A percentile compares a stretch with the other conserved stretches of the same genome.
Evolutionary conservation across 2,113 vertebrate genomes (phyloP).

Genomic region (Suricata suricatta): DNA sequence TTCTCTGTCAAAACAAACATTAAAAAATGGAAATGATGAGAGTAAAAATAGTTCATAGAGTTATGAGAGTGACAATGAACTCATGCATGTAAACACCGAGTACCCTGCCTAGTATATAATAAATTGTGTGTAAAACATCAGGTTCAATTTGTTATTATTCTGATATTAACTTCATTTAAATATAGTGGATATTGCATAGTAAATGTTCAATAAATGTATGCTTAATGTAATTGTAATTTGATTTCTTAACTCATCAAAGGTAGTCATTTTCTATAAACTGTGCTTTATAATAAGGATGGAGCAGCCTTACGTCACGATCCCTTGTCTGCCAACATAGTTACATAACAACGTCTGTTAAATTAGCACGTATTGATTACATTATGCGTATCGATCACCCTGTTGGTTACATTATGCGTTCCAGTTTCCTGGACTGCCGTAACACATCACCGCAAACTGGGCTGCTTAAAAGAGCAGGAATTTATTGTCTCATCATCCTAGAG

Average conservation of each 20-base stretch:
- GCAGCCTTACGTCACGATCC: not conserved
- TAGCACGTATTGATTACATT: not conserved
- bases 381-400: not conserved
- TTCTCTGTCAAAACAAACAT: no score
- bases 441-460: not conserved
- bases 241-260: not conserved
- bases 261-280: not conserved
- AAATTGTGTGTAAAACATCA: not conserved
- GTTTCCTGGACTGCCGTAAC: not conserved
- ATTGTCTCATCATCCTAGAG: not conserved
- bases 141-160: not conserved
- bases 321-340: not conserved
- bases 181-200: not conserved
- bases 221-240: not conserved
- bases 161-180: not conserved
- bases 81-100: not conserved
- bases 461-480: not conserved
- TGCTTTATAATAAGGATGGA: not conserved
- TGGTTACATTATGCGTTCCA: not conserved
- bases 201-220: not conserved
- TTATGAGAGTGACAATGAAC: not conserved
- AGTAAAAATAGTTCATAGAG: not conserved
- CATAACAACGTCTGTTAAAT: not conserved
- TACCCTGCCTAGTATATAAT: not conserved
- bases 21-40: not conserved